These are phyloP conservation scores for Axea sp. DNA, from an alignment of 2,888 invertebrate species.

Conservation along the genomic window DNA sequence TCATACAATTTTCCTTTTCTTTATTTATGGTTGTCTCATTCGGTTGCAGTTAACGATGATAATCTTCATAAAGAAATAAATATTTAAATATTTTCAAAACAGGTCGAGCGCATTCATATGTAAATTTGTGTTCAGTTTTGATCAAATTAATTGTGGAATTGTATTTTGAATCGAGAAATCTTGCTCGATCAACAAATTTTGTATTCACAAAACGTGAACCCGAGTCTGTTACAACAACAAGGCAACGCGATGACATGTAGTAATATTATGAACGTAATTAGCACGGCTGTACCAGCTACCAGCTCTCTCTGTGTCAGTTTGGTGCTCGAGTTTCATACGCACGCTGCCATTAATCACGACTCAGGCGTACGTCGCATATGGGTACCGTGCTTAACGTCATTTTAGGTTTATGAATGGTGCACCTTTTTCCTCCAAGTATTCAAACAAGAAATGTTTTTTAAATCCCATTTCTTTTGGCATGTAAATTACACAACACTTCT, in stretches of 20 bases:
- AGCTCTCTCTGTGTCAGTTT: constrained; percentile 54
- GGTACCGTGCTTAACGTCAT: constrained; percentile 66
- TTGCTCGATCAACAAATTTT: constrained; percentile 39
- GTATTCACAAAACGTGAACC: constrained; percentile 35
- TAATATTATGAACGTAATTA: constrained; percentile 61
- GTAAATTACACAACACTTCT: constrained; percentile 15
- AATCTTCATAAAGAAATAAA: constrained; percentile 10
- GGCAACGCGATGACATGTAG: constrained; percentile 58
- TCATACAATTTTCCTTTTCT: too few species aligned
- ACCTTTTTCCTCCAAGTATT: constrained; percentile 61
- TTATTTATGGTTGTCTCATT: too few species aligned
- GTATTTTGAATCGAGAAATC: constrained; percentile 5
- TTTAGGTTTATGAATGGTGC: constrained; percentile 65
- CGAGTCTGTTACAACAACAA: constrained; percentile 21
- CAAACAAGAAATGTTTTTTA: constrained; percentile 55
- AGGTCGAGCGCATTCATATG: neutral
- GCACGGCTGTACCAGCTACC: constrained; percentile 40
- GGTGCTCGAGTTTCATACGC: constrained; percentile 64
- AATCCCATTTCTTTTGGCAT: constrained; percentile 4
- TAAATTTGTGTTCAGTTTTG: constrained; percentile 9
- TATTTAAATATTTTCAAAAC: constrained; percentile 10
- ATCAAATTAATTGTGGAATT: constrained; percentile 2
- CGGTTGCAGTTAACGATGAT: neutral
- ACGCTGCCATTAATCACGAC: constrained; percentile 64
- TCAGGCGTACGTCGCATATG: constrained; percentile 63